Conservation (phyloP, 2,797 vertebrate species). For the Octomys mimax region DNA sequence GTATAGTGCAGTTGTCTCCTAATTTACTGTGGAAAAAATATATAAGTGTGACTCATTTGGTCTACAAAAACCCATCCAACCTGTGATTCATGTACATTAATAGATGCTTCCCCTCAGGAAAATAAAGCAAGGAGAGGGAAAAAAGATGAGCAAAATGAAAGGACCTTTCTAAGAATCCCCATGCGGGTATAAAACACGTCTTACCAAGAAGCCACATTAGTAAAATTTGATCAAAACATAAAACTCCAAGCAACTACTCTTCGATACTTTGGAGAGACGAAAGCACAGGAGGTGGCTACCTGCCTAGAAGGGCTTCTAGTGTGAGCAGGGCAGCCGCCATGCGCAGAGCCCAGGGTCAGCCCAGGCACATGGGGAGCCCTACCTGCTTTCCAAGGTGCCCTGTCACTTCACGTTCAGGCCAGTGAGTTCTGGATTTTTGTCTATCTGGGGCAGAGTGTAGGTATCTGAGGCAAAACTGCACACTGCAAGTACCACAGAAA, state of each 20-base stretch:
- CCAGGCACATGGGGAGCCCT: not conserved
- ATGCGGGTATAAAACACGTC: not conserved
- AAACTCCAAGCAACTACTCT: not conserved
- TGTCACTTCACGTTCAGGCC: not conserved
- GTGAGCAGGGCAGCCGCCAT: not conserved
- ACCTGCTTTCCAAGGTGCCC: not conserved
- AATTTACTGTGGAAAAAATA: conserved; percentile 26
- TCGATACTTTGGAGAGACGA: not conserved
- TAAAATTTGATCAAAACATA: not conserved
- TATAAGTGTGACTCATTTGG: not conserved
- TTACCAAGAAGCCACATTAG: not conserved
- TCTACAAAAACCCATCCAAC: not conserved
- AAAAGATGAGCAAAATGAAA: not conserved
- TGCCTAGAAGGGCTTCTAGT: not conserved
- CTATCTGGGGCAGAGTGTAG: not conserved
- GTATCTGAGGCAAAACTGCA: not conserved
- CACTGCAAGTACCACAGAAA: not conserved
- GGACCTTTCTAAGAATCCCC: not conserved
- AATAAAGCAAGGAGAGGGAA: not conserved
- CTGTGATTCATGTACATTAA: not conserved
- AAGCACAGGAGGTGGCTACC: not conserved
- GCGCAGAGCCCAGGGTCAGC: not conserved
- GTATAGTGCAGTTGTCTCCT: not conserved
- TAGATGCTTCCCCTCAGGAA: too few species aligned
- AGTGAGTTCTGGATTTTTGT: not conserved